phyloP scores from a whole-genome alignment of 2,888 invertebrate species.

The Parnassius orleans region DNA sequence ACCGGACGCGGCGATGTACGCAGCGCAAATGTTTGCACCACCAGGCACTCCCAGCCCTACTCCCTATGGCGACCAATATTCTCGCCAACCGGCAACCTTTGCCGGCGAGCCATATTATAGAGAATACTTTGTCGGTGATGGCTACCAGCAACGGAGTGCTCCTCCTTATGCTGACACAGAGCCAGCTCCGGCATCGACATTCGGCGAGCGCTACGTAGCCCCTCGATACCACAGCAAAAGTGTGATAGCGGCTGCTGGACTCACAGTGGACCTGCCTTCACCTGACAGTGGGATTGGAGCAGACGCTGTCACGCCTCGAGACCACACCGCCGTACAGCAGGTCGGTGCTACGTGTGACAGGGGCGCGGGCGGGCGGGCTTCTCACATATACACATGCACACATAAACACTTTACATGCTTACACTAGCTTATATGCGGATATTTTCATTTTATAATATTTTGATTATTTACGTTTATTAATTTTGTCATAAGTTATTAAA shows the following conservation, averaged over 20 bases:
- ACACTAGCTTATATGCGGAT: constrained; percentile 34
- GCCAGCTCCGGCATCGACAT: constrained; percentile 82
- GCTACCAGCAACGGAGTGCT: constrained; percentile 82
- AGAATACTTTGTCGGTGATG: constrained; percentile 87
- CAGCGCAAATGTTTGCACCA: constrained; percentile 85
- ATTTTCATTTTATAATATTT: constrained; percentile 26
- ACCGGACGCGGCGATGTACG: constrained; percentile 84
- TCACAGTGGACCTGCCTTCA: constrained; percentile 96
- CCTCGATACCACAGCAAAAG: constrained; percentile 87
- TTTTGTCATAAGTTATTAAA: constrained; percentile 13
- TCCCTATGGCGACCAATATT: constrained; percentile 78
- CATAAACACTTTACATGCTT: constrained; percentile 38
- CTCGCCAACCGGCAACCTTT: constrained; percentile 81
- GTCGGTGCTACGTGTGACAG: constrained; percentile 78
- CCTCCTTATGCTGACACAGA: constrained; percentile 80
- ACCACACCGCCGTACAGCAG: constrained; percentile 94
- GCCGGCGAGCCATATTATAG: constrained; percentile 89
- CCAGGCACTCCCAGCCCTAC: constrained; percentile 85
- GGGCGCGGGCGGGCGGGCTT: constrained; percentile 74
- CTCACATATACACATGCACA: constrained; percentile 38
- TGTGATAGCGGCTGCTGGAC: constrained; percentile 87
- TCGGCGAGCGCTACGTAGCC: constrained; percentile 85
- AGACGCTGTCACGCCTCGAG: constrained; percentile 94
- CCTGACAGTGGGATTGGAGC: constrained; percentile 98
- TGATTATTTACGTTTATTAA: constrained; percentile 16